A percentile compares a stretch with the other conserved stretches of the same genome.
Conservation (phyloP, 2,888 invertebrate species). For the Willowsia nigromaculata region DNA sequence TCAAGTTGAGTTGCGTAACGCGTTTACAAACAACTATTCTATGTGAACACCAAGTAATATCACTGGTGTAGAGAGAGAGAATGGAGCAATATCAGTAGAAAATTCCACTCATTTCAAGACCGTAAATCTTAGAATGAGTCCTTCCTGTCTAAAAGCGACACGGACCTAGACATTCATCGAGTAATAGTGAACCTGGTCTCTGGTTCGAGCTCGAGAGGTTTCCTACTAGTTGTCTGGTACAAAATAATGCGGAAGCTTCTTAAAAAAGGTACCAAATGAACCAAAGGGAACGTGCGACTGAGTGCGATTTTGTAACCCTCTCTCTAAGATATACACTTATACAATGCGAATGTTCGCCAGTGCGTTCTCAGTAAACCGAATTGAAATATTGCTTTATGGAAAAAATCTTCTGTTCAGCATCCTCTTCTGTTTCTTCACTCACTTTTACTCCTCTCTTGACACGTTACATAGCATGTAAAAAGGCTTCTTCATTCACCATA, state of each 20-base stretch:
- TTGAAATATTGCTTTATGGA: conserved; percentile 65
- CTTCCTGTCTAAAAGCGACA: conserved; percentile 64
- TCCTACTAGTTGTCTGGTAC: background rate
- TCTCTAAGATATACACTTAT: background rate
- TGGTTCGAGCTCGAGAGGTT: background rate
- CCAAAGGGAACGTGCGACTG: background rate
- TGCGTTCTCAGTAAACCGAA: background rate
- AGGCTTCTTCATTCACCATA: background rate
- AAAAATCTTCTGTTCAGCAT: conserved; percentile 48
- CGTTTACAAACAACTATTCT: background rate
- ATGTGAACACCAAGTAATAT: background rate
- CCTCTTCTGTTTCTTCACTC: background rate
- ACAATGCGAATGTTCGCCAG: background rate
- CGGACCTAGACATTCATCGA: conserved; percentile 64
- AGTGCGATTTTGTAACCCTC: background rate
- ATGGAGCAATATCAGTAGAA: conserved; percentile 7
- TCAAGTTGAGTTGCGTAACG: background rate
- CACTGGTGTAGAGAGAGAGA: background rate
- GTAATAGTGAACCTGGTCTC: conserved; percentile 53
- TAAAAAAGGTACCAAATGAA: background rate
- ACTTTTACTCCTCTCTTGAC: conserved; percentile 25
- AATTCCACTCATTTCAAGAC: conserved; percentile 57
- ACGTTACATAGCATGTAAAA: background rate
- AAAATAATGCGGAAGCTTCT: background rate
- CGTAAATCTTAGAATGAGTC: conserved; percentile 60